A percentile compares a stretch with the other conserved stretches of the same genome.
phyloP scores from a whole-genome alignment of 2,888 invertebrate genomes.

The Hydrotaea diabolus region DNA sequence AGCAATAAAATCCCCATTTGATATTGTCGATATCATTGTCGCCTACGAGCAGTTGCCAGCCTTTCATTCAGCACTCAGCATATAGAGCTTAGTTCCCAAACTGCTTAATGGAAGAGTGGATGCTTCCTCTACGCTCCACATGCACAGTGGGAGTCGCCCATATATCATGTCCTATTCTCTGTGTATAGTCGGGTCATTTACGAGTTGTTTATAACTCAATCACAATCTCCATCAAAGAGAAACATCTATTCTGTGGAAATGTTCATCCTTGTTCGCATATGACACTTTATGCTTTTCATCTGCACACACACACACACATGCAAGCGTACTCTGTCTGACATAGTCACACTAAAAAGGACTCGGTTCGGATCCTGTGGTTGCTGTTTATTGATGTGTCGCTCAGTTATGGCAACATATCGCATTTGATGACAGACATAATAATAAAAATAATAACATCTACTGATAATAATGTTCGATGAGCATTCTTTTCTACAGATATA shows the following conservation, averaged over 20 bases:
- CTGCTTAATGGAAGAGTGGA: background rate
- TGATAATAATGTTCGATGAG: slow-evolving; percentile 34
- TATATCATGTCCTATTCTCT: background rate
- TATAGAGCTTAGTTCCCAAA: background rate
- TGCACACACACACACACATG: background rate
- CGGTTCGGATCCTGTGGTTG: background rate
- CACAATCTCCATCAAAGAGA: slow-evolving; percentile 7
- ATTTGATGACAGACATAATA: slow-evolving; percentile 62
- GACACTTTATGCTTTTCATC: background rate
- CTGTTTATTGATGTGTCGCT: background rate
- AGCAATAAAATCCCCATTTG: background rate
- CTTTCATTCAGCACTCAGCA: background rate
- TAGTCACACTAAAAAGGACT: background rate
- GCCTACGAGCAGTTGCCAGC: background rate
- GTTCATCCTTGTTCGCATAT: background rate
- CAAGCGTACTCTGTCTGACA: background rate
- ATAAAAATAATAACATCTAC: slow-evolving; percentile 42
- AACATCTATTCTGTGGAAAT: background rate
- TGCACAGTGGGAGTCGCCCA: too few species aligned
- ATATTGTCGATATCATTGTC: background rate
- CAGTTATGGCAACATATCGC: slow-evolving; percentile 34
- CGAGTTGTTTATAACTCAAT: slow-evolving; percentile 20
- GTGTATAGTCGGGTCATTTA: slow-evolving; percentile 6
- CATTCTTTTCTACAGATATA: slow-evolving; percentile 1
- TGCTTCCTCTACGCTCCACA: background rate